Conservation (phyloP, 1,140 invertebrate species). For the Parasteatoda tepidariorum region DNA sequence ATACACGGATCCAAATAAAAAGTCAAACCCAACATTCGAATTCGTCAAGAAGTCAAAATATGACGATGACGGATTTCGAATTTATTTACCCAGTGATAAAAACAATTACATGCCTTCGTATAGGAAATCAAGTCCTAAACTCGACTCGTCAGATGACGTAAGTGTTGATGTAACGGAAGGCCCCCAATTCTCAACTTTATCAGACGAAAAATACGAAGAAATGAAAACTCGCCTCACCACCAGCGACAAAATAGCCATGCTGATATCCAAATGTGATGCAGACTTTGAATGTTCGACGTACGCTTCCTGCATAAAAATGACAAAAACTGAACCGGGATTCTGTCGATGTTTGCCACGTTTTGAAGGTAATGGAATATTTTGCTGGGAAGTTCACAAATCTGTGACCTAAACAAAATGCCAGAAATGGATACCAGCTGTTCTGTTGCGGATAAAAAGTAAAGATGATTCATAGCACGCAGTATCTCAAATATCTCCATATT, state of each 20-base stretch:
- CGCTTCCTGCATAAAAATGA: not conserved
- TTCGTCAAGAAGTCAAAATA: too few relatives aligned
- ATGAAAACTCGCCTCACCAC: not conserved
- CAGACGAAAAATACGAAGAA: not conserved
- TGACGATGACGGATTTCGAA: too few relatives aligned
- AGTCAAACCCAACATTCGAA: too few relatives aligned
- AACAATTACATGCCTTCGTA: too few relatives aligned
- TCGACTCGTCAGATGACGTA: too few relatives aligned
- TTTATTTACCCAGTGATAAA: too few relatives aligned
- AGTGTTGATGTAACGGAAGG: too few relatives aligned
- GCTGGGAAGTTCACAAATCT: slow-evolving; percentile 6
- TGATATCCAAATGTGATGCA: not conserved
- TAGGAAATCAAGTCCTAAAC: too few relatives aligned
- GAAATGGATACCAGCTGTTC: not conserved
- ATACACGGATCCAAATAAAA: too few relatives aligned
- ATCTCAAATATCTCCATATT: not conserved
- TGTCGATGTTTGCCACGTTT: slow-evolving; percentile 3
- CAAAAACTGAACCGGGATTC: not conserved
- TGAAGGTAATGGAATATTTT: slow-evolving; percentile 19
- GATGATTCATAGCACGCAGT: not conserved
- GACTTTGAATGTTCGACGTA: not conserved
- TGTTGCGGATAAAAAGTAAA: not conserved
- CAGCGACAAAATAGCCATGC: not conserved
- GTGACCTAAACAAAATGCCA: too few relatives aligned
- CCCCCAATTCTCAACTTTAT: too few relatives aligned